These are phyloP conservation scores for Poeciliopsis paucimaculata DNA, from an alignment of 2,797 vertebrate species.

Conservation along the genomic window DNA sequence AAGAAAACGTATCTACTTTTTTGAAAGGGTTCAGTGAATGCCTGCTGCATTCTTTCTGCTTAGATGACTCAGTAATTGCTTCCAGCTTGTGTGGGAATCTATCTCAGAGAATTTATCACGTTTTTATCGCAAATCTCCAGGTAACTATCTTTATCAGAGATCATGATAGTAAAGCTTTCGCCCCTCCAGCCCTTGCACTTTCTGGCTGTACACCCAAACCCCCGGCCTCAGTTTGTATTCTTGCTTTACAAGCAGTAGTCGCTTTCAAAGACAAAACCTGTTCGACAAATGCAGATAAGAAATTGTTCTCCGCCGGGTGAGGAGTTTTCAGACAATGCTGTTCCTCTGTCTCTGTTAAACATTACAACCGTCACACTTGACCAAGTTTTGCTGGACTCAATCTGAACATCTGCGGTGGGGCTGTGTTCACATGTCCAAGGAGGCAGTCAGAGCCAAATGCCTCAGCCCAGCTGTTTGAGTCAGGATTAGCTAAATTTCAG, in stretches of 20 bases:
- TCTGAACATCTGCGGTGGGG: slow-evolving; percentile 70
- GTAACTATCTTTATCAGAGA: slow-evolving; percentile 45
- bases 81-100: slow-evolving; percentile 70
- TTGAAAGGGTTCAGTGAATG: slow-evolving; percentile 67
- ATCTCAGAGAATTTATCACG: slow-evolving; percentile 47
- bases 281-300: slow-evolving; percentile 13
- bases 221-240: neutral
- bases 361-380: slow-evolving; percentile 30
- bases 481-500: slow-evolving; percentile 40
- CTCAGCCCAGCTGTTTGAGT: slow-evolving; percentile 67
- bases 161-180: slow-evolving; percentile 9
- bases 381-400: slow-evolving; percentile 51
- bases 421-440: slow-evolving; percentile 56
- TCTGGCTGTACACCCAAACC: slow-evolving; percentile 11
- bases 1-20: slow-evolving; percentile 51
- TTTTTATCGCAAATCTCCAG: slow-evolving; percentile 61
- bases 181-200: too few species aligned
- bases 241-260: slow-evolving; percentile 1
- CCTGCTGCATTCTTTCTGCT: slow-evolving; percentile 72
- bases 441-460: slow-evolving; percentile 63
- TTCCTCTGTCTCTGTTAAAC: slow-evolving; percentile 28
- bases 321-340: slow-evolving; percentile 12
- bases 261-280: slow-evolving; percentile 12
- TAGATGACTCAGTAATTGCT: slow-evolving; percentile 76
- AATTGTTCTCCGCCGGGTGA: neutral